Evolutionary conservation across 1,140 invertebrate genomes (phyloP), one percentile per base, ranked within the genome.

Genomic region (Anthonomus grandis): DNA sequence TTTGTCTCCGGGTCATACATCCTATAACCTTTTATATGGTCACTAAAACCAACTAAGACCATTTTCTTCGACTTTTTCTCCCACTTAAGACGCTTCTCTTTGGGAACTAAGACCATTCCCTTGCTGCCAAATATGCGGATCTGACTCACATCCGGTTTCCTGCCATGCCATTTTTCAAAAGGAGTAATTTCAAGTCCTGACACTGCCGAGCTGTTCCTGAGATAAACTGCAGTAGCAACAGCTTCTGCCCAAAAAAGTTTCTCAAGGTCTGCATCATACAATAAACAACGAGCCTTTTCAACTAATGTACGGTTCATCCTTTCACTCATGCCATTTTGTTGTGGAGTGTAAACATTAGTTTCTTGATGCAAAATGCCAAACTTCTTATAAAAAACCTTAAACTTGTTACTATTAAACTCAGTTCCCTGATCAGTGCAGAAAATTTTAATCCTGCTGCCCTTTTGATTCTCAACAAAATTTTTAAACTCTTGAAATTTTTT

Each of bases 251-350:
- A 78, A 61, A 73, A 71, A 10, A 34, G 46, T 27, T 63, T 64
- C 8, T 55, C 25, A 12, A 78, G 24, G 6, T 63, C 38, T 25
- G 63, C 62, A 59, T 76, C 67, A 23, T 62, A 51, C 10, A 78
- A 37, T 53, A 78, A 53, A 48, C 67, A 66, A 57, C 68, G 61
- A 21, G 74, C 71, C 41, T 63, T 69, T 38, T 75, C 68, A 1
- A 67, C 59, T 3, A 77, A 37, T 3, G 66, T 76, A 13, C 75
- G 41, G 57, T 77, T 77, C 15, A 68, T 58, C 25, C 72, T 37
- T 54, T 78, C 76, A n/a, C 64, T 57, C 15, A 67, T 53, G n/a
- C 72, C 74, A 66, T 79, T 79, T 51, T 74, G 70, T 54, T 74
- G 46, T 44, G 75, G 69, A 13, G 69, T 67, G 41, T 77, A 71